Conservation (phyloP, 1,140 invertebrate genomes). For the Cyclina sinensis region DNA sequence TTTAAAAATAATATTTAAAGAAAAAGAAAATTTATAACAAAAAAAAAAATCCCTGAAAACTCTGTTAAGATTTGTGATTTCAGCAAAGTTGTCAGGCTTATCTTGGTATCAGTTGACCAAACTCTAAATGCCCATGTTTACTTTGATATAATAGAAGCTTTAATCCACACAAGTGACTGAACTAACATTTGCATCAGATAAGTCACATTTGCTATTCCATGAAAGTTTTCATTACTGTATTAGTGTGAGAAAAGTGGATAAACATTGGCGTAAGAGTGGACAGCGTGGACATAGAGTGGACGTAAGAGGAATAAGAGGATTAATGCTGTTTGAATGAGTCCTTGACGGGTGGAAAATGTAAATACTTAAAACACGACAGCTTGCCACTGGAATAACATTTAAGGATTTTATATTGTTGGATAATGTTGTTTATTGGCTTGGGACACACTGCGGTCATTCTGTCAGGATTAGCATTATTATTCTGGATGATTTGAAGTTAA, state of each 20-base stretch:
- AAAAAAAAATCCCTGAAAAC: no score
- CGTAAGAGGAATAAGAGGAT: constrained; percentile 58
- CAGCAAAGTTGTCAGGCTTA: neutral
- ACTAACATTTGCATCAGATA: constrained; percentile 33
- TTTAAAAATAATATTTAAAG: no score
- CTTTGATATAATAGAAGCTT: neutral
- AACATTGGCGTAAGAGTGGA: constrained; percentile 31
- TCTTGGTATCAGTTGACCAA: neutral
- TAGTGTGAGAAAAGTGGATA: constrained; percentile 58
- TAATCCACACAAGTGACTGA: constrained; percentile 10
- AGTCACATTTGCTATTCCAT: constrained; percentile 25
- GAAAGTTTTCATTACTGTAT: constrained; percentile 20
- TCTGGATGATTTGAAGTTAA: neutral
- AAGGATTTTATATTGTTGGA: neutral
- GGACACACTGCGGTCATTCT: constrained; percentile 9
- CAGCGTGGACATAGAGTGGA: constrained; percentile 33
- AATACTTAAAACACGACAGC: constrained; percentile 46
- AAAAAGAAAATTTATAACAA: no score
- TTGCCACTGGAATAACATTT: constrained; percentile 43
- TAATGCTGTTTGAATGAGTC: constrained; percentile 32
- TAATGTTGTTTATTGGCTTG: neutral
- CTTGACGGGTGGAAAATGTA: constrained; percentile 16
- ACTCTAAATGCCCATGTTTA: constrained; percentile 20
- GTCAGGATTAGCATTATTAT: neutral
- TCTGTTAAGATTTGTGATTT: no score